phyloP scores from a whole-genome alignment of 2,888 invertebrate genomes.

The Pasiphila rectangulata region DNA sequence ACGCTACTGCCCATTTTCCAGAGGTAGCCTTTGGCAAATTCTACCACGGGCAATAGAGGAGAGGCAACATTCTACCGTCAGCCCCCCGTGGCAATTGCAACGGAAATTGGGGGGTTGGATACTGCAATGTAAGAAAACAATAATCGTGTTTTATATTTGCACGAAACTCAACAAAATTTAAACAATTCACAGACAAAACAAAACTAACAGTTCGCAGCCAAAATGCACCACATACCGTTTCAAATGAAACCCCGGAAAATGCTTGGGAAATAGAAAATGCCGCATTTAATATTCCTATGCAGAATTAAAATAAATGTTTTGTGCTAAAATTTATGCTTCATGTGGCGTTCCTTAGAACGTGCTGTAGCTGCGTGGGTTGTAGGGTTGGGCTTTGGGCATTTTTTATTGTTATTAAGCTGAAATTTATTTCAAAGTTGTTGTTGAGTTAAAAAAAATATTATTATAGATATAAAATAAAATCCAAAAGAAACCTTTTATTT shows the following conservation, averaged over 20 bases:
- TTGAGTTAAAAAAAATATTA: too few species aligned
- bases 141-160: too few species aligned
- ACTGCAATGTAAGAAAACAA: too few species aligned
- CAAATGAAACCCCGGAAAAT: constrained; percentile 20
- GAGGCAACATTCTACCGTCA: too few species aligned
- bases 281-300: constrained; percentile 40
- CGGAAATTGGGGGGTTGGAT: too few species aligned
- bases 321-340: constrained; percentile 42
- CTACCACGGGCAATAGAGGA: too few species aligned
- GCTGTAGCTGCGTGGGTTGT: constrained; percentile 28
- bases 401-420: background rate
- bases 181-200: background rate
- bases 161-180: background rate
- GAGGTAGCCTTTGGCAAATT: too few species aligned
- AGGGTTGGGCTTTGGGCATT: constrained; percentile 11
- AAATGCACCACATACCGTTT: constrained; percentile 7
- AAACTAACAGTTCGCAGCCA: constrained; percentile 3
- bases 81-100: too few species aligned
- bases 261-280: constrained; percentile 32
- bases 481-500: too few species aligned
- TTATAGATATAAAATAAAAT: too few species aligned
- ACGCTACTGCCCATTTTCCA: too few species aligned
- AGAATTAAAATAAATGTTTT: constrained; percentile 42
- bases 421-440: too few species aligned
- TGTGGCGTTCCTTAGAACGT: constrained; percentile 38